Percentiles rank a stretch among this genome's conserved stretches.
Evolutionary conservation across 2,797 vertebrate genomes (phyloP).

Genomic region (Avahi laniger): DNA sequence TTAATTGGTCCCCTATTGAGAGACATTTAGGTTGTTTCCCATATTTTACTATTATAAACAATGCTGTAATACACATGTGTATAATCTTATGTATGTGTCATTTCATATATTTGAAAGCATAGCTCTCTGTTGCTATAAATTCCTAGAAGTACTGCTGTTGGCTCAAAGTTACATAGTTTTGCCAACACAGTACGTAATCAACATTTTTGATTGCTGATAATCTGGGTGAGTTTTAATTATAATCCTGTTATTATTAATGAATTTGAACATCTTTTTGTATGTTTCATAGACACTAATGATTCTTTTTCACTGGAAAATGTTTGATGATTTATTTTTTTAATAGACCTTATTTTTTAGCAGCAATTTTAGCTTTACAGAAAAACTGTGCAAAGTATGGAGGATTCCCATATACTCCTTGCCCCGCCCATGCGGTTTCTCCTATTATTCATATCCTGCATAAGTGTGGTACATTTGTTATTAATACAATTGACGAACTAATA

Average conservation of each 20-base stretch:
- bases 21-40: background rate
- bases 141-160: background rate
- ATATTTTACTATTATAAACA: background rate
- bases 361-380: background rate
- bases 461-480: background rate
- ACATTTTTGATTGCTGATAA: background rate
- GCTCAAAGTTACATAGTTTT: background rate
- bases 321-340: background rate
- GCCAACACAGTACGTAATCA: background rate
- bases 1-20: background rate
- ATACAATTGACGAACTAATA: background rate
- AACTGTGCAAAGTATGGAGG: background rate
- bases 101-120: background rate
- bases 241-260: background rate
- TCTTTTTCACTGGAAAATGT: background rate
- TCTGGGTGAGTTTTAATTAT: background rate
- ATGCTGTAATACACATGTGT: background rate
- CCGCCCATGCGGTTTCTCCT: background rate
- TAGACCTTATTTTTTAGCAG: background rate
- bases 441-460: background rate
- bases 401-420: background rate
- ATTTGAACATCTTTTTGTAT: background rate
- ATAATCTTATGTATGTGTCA: background rate
- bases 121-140: background rate
- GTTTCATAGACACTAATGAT: background rate